These are phyloP conservation scores for Drosophila pachea DNA, from an alignment of 1,140 invertebrate species.

Conservation along the genomic window DNA sequence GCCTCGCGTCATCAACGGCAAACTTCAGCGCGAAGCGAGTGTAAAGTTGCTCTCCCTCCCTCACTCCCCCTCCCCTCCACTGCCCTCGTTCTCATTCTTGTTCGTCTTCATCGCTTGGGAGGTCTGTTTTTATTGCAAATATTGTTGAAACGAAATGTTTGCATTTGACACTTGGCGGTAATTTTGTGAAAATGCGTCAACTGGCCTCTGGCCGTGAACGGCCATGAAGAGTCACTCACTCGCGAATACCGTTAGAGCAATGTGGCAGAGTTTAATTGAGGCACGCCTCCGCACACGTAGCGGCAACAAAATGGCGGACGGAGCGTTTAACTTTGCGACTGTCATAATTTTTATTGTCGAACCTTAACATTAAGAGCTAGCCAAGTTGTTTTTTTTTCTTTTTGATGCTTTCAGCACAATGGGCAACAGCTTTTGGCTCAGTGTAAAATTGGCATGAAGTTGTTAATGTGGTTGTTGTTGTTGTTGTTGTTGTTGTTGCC, in stretches of 20 bases:
- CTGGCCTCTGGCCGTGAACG: conserved; percentile 44
- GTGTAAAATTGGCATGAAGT: conserved; percentile 71
- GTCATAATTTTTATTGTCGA: conserved; percentile 73
- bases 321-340: conserved; percentile 69
- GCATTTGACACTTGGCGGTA: conserved; percentile 75
- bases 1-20: conserved; percentile 11
- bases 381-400: neutral
- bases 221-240: no score
- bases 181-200: conserved; percentile 76
- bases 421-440: conserved; percentile 17
- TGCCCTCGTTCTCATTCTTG: conserved; percentile 10
- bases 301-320: conserved; percentile 35
- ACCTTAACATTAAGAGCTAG: conserved; percentile 48
- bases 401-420: conserved; percentile 16
- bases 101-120: conserved; percentile 2
- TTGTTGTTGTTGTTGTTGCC: conserved; percentile 14
- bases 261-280: conserved; percentile 33
- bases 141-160: conserved; percentile 70
- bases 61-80: neutral
- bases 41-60: no score
- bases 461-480: conserved; percentile 36
- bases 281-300: conserved; percentile 26
- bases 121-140: conserved; percentile 68
- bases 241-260: neutral
- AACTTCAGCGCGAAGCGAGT: conserved; percentile 16